Conservation (phyloP, 2,888 invertebrate genomes). For the Xylophagus ater region DNA sequence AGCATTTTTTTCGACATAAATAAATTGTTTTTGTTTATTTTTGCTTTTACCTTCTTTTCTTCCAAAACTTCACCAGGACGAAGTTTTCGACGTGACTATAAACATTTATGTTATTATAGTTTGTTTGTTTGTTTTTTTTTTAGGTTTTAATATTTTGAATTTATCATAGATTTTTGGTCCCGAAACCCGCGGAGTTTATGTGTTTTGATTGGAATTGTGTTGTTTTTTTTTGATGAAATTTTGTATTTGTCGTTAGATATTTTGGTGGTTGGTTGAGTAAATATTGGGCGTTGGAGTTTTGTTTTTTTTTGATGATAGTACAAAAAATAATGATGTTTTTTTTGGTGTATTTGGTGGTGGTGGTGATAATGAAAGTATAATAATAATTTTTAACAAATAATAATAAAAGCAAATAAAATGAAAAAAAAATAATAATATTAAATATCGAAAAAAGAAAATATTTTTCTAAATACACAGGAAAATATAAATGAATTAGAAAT, state of each 20-base stretch:
- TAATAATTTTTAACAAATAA: too few relatives aligned
- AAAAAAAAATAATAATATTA: too few relatives aligned
- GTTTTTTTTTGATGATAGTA: not conserved
- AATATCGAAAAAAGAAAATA: too few relatives aligned
- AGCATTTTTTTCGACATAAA: conserved; percentile 1
- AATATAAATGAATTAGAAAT: too few relatives aligned
- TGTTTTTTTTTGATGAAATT: conserved; percentile 6
- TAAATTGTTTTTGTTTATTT: conserved; percentile 2
- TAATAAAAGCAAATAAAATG: too few relatives aligned
- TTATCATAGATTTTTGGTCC: too few relatives aligned
- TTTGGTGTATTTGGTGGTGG: conserved; percentile 1
- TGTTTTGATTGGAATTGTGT: conserved; percentile 6
- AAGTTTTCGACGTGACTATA: conserved; percentile 76
- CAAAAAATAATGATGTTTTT: not conserved
- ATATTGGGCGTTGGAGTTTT: not conserved
- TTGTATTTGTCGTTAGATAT: conserved; percentile 1
- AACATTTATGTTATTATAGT: conserved; percentile 7
- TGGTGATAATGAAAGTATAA: conserved; percentile 1
- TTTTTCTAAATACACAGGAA: too few relatives aligned
- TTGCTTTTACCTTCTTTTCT: conserved; percentile 79
- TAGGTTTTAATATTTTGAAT: too few relatives aligned
- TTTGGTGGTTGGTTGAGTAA: not conserved
- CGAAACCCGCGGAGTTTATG: too few relatives aligned
- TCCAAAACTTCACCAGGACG: conserved; percentile 89
- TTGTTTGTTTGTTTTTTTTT: conserved; percentile 22